These are phyloP conservation scores for Zhengitettix transpicula DNA, from an alignment of 2,888 invertebrate species.

Conservation along the genomic window DNA sequence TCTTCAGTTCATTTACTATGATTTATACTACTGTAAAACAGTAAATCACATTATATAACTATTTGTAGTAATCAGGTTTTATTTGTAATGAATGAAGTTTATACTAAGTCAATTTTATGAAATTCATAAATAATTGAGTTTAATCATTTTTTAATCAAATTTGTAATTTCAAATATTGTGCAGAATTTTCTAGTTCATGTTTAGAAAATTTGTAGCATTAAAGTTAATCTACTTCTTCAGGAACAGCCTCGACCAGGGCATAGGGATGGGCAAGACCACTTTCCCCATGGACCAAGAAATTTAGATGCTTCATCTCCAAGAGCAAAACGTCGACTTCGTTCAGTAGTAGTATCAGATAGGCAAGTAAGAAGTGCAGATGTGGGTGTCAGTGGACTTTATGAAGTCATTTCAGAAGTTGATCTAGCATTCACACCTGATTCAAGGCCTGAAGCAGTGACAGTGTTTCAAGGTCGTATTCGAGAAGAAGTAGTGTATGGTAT, in stretches of 20 bases:
- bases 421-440: slow-evolving; percentile 74
- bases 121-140: too few relatives aligned
- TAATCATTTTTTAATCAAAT: too few relatives aligned
- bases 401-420: slow-evolving; percentile 83
- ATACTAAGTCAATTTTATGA: too few relatives aligned
- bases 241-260: slow-evolving; percentile 32
- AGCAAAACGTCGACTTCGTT: slow-evolving; percentile 37
- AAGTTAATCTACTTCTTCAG: slow-evolving; percentile 11
- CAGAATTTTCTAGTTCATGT: too few relatives aligned
- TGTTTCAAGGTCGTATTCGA: slow-evolving; percentile 71
- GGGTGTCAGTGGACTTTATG: slow-evolving; percentile 77
- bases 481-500: slow-evolving; percentile 86
- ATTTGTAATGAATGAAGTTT: too few relatives aligned
- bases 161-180: too few relatives aligned
- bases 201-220: background rate
- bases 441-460: slow-evolving; percentile 64
- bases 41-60: too few relatives aligned
- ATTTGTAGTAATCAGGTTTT: too few relatives aligned
- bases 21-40: too few relatives aligned
- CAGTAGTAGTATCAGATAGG: slow-evolving; percentile 47
- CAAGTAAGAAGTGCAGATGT: slow-evolving; percentile 72
- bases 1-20: too few relatives aligned
- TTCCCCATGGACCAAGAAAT: slow-evolving; percentile 58
- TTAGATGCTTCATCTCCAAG: slow-evolving; percentile 7
- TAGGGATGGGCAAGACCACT: slow-evolving; percentile 40